Evolutionary conservation across 2,888 invertebrate genomes (phyloP).

Genomic region (Elgonia sp.): DNA sequence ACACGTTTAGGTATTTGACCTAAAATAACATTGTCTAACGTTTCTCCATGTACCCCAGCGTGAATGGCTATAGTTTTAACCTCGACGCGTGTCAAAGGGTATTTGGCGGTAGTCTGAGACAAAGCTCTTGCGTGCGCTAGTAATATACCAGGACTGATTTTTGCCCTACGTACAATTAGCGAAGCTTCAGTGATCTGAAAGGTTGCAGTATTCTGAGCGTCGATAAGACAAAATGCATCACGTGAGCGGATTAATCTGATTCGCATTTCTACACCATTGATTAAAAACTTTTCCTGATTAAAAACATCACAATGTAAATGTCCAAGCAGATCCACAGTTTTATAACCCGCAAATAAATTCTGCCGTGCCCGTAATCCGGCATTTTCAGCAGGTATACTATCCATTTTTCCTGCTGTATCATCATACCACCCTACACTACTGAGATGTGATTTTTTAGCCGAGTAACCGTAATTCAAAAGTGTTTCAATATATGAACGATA

Average conservation of each 20-base stretch:
- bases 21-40: constrained; percentile 81
- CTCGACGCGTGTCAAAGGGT: constrained; percentile 61
- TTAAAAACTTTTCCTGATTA: constrained; percentile 52
- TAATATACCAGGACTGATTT: constrained; percentile 77
- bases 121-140: constrained; percentile 78
- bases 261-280: constrained; percentile 76
- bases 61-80: constrained; percentile 77
- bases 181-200: constrained; percentile 56
- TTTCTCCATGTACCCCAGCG: constrained; percentile 74
- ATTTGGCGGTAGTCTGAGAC: constrained; percentile 63
- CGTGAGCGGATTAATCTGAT: constrained; percentile 71
- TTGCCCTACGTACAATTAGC: constrained; percentile 76
- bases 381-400: background rate
- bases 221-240: constrained; percentile 74
- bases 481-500: constrained; percentile 79
- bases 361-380: background rate
- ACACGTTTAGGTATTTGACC: constrained; percentile 81
- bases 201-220: background rate
- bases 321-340: background rate
- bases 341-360: background rate
- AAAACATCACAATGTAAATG: no score
- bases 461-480: constrained; percentile 73
- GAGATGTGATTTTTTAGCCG: constrained; percentile 76
- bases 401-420: constrained; percentile 43
- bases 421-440: constrained; percentile 50